Evolutionary conservation across 2,113 vertebrate species (phyloP), one percentile per base, ranked within the genome.

Genomic region (Paratilapia polleni): DNA sequence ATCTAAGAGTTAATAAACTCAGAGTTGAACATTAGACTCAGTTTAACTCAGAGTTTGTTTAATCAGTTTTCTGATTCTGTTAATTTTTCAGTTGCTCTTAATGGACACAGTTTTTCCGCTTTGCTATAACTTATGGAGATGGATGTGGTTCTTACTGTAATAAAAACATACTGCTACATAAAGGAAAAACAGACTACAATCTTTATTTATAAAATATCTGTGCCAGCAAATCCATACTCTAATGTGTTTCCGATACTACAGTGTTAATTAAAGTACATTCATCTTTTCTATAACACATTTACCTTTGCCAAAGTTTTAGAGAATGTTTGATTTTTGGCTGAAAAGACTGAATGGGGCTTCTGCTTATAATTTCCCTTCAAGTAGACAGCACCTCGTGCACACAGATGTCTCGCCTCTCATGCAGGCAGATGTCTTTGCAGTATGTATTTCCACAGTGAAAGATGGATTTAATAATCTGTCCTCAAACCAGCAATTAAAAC

Each of bases 391-490:
- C 64, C 82, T 82, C 17, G 73, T 5, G 77, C 86, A 19, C 89
- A 77, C 63, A 63, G 15, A 66, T 14, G 68, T 41, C 73, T 73
- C 19, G 24, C 38, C 79, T 54, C 54, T 83, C n/a, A 31, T 22
- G 66, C 86, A 31, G 75, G 78, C 75, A 84, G 43, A 57, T 20
- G 73, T 73, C 77, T 83, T 15, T 79, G 81, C 58, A 52, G 41
- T 43, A 8, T 63, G 77, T 0, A 9, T 86, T 86, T 91, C 87
- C 86, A 83, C 64, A 58, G 56, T 56, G n/a, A 90, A 83, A 83
- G 64, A 92, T 90, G 84, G 86, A 88, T 92, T 85, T 57, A 83
- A 91, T 92, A 78, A 89, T 87, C 63, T 81, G 77, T 90, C 89
- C 83, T 88, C 80, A 80, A 79, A 59, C 80, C 77, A 82, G 64